phyloP scores from a whole-genome alignment of 2,888 invertebrate genomes.

The Nasonia oneida region DNA sequence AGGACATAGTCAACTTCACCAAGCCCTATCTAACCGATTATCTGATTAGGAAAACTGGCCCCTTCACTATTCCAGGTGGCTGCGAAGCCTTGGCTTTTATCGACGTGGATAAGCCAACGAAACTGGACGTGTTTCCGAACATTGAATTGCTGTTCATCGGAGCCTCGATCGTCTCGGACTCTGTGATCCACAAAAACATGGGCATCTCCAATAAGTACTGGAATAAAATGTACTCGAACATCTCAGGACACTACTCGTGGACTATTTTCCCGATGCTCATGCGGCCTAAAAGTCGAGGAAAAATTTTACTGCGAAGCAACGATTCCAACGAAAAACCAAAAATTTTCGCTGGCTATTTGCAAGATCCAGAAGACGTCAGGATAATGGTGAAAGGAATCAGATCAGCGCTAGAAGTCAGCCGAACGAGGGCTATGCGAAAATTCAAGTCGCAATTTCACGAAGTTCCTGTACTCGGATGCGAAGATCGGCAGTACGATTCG shows the following conservation, averaged over 20 bases:
- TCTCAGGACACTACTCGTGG: slow-evolving; percentile 79
- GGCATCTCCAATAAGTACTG: slow-evolving; percentile 81
- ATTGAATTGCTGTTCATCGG: slow-evolving; percentile 86
- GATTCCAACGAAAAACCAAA: slow-evolving; percentile 84
- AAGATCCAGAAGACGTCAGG: slow-evolving; percentile 82
- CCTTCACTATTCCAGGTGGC: slow-evolving; percentile 84
- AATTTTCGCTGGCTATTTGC: slow-evolving; percentile 86
- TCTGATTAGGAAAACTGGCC: slow-evolving; percentile 81
- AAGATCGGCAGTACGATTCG: slow-evolving; percentile 78
- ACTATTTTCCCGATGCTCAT: slow-evolving; percentile 81
- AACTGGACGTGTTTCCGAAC: slow-evolving; percentile 84
- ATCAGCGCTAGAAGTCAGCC: slow-evolving; percentile 80
- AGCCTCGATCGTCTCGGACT: slow-evolving; percentile 81
- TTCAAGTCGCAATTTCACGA: slow-evolving; percentile 81
- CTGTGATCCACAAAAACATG: slow-evolving; percentile 79
- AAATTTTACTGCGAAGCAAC: slow-evolving; percentile 81
- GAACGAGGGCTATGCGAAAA: slow-evolving; percentile 81
- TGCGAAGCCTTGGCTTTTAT: slow-evolving; percentile 85
- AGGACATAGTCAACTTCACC: slow-evolving; percentile 56
- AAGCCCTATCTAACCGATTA: slow-evolving; percentile 78
- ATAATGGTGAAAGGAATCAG: slow-evolving; percentile 82
- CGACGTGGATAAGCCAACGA: slow-evolving; percentile 82
- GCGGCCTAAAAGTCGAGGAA: slow-evolving; percentile 84
- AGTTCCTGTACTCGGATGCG: slow-evolving; percentile 81
- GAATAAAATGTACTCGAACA: slow-evolving; percentile 81